phyloP scores from a whole-genome alignment of 2,113 vertebrate species.

The Empidonax alnorum region DNA sequence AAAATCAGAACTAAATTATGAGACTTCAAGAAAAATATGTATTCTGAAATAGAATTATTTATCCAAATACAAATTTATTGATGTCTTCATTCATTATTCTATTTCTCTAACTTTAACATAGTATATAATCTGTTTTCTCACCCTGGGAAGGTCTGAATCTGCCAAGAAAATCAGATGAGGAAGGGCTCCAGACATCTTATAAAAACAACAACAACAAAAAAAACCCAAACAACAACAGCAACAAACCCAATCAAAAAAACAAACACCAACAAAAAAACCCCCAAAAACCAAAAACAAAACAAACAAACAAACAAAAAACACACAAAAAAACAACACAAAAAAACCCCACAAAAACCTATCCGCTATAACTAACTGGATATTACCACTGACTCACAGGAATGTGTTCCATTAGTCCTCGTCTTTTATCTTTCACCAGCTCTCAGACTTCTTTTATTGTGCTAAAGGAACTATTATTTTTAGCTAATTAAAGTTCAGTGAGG shows the following conservation, averaged over 20 bases:
- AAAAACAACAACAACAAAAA: rapidly evolving
- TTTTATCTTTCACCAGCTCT: background rate
- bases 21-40: background rate
- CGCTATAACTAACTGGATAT: background rate
- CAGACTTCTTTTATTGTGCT: background rate
- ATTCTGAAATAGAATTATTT: background rate
- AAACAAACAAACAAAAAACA: background rate
- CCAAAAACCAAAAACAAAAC: rapidly evolving
- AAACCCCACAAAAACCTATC: background rate
- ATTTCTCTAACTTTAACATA: background rate
- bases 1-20: background rate
- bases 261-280: background rate
- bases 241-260: background rate
- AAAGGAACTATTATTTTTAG: slow-evolving; percentile 22
- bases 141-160: background rate
- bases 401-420: background rate
- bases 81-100: background rate
- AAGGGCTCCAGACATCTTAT: background rate
- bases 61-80: background rate
- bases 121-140: background rate
- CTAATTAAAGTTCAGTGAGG: background rate
- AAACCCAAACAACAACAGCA: no score
- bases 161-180: background rate
- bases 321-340: background rate
- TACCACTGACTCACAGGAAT: background rate